These are phyloP conservation scores for Agonopterix subpropinquella DNA, from an alignment of 2,888 invertebrate genomes.

Conservation along the genomic window DNA sequence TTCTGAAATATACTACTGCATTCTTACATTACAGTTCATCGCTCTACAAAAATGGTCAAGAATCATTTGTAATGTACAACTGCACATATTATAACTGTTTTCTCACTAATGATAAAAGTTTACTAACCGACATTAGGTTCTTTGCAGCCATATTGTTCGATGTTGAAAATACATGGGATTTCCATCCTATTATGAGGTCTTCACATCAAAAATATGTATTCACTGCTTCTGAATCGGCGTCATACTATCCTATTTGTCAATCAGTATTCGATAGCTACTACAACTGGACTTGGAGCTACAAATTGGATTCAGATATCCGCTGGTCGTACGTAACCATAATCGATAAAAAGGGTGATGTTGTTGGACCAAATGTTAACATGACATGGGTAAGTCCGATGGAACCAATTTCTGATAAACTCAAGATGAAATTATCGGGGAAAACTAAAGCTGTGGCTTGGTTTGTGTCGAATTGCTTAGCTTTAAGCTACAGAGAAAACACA, in stretches of 20 bases:
- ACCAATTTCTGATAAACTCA: conserved; percentile 25
- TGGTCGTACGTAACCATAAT: conserved; percentile 37
- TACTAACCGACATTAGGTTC: conserved; percentile 38
- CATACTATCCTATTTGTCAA: conserved; percentile 38
- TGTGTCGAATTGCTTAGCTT: conserved; percentile 41
- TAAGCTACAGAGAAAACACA: conserved; percentile 25
- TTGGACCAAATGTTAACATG: conserved; percentile 54
- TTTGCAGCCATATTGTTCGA: conserved; percentile 74
- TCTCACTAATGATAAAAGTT: conserved; percentile 42
- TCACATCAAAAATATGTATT: conserved; percentile 67
- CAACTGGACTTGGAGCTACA: conserved; percentile 56
- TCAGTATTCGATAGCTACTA: conserved; percentile 37
- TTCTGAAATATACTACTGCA: conserved; percentile 40
- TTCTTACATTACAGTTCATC: conserved; percentile 26
- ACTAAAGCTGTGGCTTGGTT: conserved; percentile 56
- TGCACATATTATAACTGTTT: conserved; percentile 62
- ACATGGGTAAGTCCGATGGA: conserved; percentile 35
- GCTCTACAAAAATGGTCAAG: conserved; percentile 33
- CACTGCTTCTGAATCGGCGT: conserved; percentile 43
- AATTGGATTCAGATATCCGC: conserved; percentile 45
- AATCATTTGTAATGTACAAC: conserved; percentile 34
- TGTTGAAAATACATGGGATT: conserved; percentile 48
- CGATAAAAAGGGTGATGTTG: conserved; percentile 30
- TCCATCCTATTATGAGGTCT: conserved; percentile 34
- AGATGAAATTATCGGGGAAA: conserved; percentile 33